phyloP scores from a whole-genome alignment of 2,113 vertebrate species.

The Dissostichus mawsoni region DNA sequence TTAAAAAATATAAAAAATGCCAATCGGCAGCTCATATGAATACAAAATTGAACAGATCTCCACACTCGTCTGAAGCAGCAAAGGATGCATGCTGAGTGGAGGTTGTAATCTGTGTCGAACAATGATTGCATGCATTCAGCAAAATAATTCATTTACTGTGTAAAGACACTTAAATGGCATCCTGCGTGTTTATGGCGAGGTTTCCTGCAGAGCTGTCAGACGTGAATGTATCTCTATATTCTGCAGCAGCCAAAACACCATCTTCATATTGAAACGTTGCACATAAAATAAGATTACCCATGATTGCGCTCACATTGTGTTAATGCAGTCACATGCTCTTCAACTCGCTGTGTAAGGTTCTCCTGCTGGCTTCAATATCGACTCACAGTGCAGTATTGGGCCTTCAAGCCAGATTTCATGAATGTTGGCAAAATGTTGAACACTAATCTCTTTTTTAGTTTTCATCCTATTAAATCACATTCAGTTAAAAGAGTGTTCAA shows the following conservation, averaged over 20 bases:
- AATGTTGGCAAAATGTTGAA: not conserved
- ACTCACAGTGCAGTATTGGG: not conserved
- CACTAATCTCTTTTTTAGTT: not conserved
- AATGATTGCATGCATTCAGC: not conserved
- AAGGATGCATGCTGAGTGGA: no score
- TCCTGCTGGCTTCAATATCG: not conserved
- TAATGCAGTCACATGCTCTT: slow-evolving; percentile 12
- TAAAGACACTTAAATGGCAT: slow-evolving; percentile 3
- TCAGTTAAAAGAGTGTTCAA: not conserved
- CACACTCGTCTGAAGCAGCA: no score
- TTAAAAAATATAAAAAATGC: not conserved
- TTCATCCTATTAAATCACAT: not conserved
- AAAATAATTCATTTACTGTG: not conserved
- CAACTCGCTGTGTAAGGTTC: not conserved
- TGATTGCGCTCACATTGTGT: slow-evolving; percentile 19
- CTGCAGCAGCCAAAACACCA: slow-evolving; percentile 4
- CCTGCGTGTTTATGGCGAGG: not conserved
- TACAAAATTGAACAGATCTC: no score
- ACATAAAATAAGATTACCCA: slow-evolving; percentile 39
- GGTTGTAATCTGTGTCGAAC: no score
- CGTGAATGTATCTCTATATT: slow-evolving; percentile 2
- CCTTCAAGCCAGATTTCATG: not conserved
- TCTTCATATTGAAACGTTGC: slow-evolving; percentile 5
- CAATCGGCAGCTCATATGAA: no score
- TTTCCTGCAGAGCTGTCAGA: slow-evolving; percentile 14